These are phyloP conservation scores for Nipponacmea schrenckii DNA, from an alignment of 2,888 invertebrate genomes.

Conservation along the genomic window DNA sequence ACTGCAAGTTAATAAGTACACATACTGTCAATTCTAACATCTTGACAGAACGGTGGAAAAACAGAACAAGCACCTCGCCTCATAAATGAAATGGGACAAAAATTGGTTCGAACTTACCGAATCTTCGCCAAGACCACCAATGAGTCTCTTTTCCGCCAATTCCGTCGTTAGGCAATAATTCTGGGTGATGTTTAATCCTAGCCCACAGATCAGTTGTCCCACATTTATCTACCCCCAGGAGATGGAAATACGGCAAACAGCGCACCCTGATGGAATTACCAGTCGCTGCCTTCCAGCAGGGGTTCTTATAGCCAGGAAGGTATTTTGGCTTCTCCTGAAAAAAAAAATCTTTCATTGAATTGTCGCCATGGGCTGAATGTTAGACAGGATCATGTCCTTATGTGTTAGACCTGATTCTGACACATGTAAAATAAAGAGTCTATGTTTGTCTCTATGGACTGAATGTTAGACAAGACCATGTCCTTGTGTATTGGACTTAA, in stretches of 20 bases:
- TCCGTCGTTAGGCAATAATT: slow-evolving; percentile 23
- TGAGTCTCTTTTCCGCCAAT: slow-evolving; percentile 39
- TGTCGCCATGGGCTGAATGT: background rate
- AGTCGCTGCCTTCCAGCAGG: slow-evolving; percentile 32
- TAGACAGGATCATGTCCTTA: too few relatives aligned
- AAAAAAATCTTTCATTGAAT: too few relatives aligned
- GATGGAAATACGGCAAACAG: slow-evolving; percentile 40
- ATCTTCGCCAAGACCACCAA: slow-evolving; percentile 42
- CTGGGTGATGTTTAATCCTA: slow-evolving; percentile 28
- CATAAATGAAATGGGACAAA: too few relatives aligned
- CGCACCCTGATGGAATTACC: slow-evolving; percentile 12
- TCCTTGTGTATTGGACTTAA: too few relatives aligned
- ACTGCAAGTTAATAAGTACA: too few relatives aligned
- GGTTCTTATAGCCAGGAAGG: slow-evolving; percentile 35
- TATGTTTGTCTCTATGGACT: too few relatives aligned
- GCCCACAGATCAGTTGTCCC: slow-evolving; percentile 41
- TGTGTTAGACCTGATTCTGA: too few relatives aligned
- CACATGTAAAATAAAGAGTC: too few relatives aligned
- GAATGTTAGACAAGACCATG: too few relatives aligned
- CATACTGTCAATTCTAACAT: background rate
- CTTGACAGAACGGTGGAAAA: too few relatives aligned
- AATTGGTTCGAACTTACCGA: too few relatives aligned
- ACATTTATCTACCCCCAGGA: slow-evolving; percentile 39
- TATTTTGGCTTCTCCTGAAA: slow-evolving; percentile 26
- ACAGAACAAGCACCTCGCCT: too few relatives aligned